Percentiles rank a stretch among this genome's conserved stretches.
Evolutionary conservation across 2,113 vertebrate genomes (phyloP).

Genomic region (Barnardius zonarius): DNA sequence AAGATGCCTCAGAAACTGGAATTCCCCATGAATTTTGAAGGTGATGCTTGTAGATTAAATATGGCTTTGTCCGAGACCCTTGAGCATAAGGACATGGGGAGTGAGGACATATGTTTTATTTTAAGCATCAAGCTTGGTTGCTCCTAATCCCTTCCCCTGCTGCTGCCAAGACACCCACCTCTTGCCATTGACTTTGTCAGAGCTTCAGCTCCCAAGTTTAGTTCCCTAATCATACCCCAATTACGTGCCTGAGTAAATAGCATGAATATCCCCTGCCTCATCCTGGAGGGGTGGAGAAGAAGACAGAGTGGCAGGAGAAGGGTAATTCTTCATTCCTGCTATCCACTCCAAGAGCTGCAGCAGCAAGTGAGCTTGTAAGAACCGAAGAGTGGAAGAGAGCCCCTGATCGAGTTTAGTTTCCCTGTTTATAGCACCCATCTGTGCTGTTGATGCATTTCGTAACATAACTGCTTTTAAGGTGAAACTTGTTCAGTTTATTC

Average conservation of each 20-base stretch:
- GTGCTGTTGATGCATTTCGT: background rate
- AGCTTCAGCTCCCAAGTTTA: constrained; percentile 34
- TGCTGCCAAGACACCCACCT: constrained; percentile 39
- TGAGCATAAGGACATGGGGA: background rate
- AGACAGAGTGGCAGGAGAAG: background rate
- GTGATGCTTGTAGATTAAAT: background rate
- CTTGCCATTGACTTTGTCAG: background rate
- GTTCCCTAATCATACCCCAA: background rate
- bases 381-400: background rate
- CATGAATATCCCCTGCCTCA: rapidly evolving
- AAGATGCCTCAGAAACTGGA: background rate
- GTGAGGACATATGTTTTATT: constrained; percentile 46
- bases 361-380: background rate
- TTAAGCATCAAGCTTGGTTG: constrained; percentile 51
- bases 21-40: background rate
- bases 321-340: background rate
- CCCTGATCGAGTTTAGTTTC: background rate
- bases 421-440: background rate
- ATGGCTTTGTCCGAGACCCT: background rate
- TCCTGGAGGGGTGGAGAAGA: background rate
- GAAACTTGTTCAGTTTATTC: background rate
- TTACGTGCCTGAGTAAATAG: background rate
- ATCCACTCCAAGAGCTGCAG: rapidly evolving
- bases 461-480: background rate
- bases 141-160: constrained; percentile 48